Percentiles rank a stretch among this genome's conserved stretches.
These are phyloP conservation scores for Druon quercuslanigerum DNA, from an alignment of 1,140 invertebrate genomes.

Conservation along the genomic window DNA sequence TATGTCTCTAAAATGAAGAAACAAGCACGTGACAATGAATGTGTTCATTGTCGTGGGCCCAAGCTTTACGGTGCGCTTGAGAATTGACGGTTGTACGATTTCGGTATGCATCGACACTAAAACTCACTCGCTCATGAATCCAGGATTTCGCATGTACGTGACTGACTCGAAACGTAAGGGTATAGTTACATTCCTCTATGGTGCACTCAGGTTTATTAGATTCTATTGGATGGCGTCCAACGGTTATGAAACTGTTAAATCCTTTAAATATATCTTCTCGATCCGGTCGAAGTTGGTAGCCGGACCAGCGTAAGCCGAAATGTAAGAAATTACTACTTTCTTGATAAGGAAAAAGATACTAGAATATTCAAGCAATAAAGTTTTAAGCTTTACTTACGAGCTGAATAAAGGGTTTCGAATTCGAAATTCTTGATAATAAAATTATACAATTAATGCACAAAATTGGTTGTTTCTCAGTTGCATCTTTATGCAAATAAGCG, in stretches of 20 bases:
- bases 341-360: neutral
- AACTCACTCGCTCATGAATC: slow-evolving; percentile 49
- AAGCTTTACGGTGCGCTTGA: neutral
- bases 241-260: slow-evolving; percentile 57
- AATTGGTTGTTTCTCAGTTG: too few relatives aligned
- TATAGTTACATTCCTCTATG: slow-evolving; percentile 51
- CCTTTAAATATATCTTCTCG: slow-evolving; percentile 49
- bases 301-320: slow-evolving; percentile 12
- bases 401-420: too few relatives aligned
- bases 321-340: slow-evolving; percentile 38
- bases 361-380: neutral
- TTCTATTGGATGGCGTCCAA: slow-evolving; percentile 54
- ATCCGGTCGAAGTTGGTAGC: slow-evolving; percentile 33
- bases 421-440: too few relatives aligned
- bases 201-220: slow-evolving; percentile 59
- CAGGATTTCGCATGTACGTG: slow-evolving; percentile 48
- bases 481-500: too few relatives aligned
- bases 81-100: neutral
- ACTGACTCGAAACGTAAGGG: slow-evolving; percentile 49
- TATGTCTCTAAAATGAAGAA: neutral
- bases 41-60: neutral
- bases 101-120: slow-evolving; percentile 30
- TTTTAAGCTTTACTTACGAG: neutral
- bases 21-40: neutral
- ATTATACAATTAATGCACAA: too few relatives aligned